Percentiles rank a stretch among this genome's conserved stretches.
Evolutionary conservation across 2,888 invertebrate genomes (phyloP).

Genomic region (Eretmocerus hayati): DNA sequence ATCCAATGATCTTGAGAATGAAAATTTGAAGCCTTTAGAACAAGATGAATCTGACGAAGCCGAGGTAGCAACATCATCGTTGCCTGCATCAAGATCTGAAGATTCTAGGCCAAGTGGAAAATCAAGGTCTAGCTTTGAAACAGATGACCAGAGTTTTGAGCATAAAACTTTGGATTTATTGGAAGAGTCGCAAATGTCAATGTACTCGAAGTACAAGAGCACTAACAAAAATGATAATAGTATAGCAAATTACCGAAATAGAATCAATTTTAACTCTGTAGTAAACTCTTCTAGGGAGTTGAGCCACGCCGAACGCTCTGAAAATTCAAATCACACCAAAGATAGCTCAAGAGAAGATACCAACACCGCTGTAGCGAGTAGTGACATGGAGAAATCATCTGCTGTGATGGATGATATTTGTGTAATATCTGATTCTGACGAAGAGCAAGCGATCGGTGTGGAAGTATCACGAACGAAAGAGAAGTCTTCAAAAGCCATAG

Average conservation of each 20-base stretch:
- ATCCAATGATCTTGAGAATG: too few relatives aligned
- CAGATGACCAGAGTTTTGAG: too few relatives aligned
- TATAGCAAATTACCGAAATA: constrained; percentile 34
- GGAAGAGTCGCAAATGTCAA: constrained; percentile 28
- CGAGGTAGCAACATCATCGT: too few relatives aligned
- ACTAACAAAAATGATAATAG: constrained; percentile 32
- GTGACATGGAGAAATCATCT: not conserved
- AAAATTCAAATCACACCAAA: not conserved
- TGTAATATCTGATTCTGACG: constrained; percentile 19
- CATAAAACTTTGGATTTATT: not conserved
- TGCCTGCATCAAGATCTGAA: too few relatives aligned
- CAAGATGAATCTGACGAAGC: too few relatives aligned
- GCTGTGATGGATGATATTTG: constrained; percentile 9
- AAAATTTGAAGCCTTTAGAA: too few relatives aligned
- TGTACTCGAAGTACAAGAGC: constrained; percentile 36
- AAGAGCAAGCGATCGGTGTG: constrained; percentile 13
- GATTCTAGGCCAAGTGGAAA: too few relatives aligned
- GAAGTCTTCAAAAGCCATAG: not conserved
- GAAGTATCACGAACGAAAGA: too few relatives aligned
- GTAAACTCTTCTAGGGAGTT: not conserved
- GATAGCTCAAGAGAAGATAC: not conserved
- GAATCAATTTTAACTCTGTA: constrained; percentile 16
- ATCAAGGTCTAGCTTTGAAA: too few relatives aligned
- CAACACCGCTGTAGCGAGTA: not conserved
- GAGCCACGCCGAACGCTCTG: not conserved